phyloP scores from a whole-genome alignment of 2,888 invertebrate species.

The Agrotis ipsilon region DNA sequence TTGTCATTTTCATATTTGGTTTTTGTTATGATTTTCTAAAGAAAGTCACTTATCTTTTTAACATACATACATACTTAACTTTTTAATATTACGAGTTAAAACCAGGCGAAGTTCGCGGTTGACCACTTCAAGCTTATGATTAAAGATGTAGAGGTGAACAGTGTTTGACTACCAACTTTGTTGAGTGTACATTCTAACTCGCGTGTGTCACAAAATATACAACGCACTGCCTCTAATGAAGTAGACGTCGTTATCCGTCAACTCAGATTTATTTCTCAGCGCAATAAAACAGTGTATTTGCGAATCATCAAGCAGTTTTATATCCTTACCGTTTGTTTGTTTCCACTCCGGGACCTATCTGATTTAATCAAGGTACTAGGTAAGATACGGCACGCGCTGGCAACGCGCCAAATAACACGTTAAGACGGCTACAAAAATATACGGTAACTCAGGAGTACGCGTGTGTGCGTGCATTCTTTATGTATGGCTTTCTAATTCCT shows the following conservation, averaged over 20 bases:
- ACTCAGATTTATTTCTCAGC: slow-evolving; percentile 59
- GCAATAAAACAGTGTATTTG: slow-evolving; percentile 66
- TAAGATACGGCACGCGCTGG: slow-evolving; percentile 72
- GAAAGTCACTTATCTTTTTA: too few relatives aligned
- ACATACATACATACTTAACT: too few relatives aligned
- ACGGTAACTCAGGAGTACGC: slow-evolving; percentile 51
- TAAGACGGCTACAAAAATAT: slow-evolving; percentile 69
- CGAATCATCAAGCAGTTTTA: slow-evolving; percentile 72
- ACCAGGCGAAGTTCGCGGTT: too few relatives aligned
- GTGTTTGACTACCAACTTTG: too few relatives aligned
- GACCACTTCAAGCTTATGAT: too few relatives aligned
- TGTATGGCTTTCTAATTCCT: slow-evolving; percentile 46
- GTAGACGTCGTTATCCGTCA: slow-evolving; percentile 57
- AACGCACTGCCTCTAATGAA: slow-evolving; percentile 51
- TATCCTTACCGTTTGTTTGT: slow-evolving; percentile 76
- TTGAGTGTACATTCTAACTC: neutral
- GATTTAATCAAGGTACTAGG: slow-evolving; percentile 78
- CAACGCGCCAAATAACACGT: slow-evolving; percentile 79
- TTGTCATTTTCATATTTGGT: too few relatives aligned
- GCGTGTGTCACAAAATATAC: slow-evolving; percentile 5
- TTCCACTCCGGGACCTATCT: slow-evolving; percentile 68
- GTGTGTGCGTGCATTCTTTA: slow-evolving; percentile 24
- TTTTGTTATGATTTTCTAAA: too few relatives aligned
- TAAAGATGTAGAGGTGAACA: too few relatives aligned
- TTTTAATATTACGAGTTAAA: too few relatives aligned